phyloP scores from a whole-genome alignment of 2,888 invertebrate species.

The Agrochola lota region DNA sequence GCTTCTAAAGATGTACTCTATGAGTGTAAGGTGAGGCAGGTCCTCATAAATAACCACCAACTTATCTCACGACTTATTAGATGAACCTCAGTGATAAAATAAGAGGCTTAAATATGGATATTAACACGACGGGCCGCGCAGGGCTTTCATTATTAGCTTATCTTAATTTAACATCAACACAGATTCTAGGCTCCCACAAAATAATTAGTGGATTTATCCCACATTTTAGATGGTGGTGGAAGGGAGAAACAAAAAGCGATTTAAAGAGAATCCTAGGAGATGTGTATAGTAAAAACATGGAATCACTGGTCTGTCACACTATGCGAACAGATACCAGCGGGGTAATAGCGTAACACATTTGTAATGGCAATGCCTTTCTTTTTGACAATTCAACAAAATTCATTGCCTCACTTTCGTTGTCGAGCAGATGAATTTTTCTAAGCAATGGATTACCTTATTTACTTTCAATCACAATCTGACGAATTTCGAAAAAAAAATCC shows the following conservation, averaged over 20 bases:
- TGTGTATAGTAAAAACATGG: too few species aligned
- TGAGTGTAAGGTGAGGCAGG: conserved; percentile 10
- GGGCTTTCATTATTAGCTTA: conserved; percentile 65
- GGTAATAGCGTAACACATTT: too few species aligned
- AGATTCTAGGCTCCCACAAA: conserved; percentile 72
- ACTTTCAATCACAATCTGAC: too few species aligned
- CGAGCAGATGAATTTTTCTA: too few species aligned
- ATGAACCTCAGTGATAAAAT: conserved; percentile 62
- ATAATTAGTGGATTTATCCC: conserved; percentile 78
- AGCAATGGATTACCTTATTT: too few species aligned
- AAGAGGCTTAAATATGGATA: conserved; percentile 62
- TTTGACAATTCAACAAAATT: too few species aligned
- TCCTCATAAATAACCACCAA: conserved; percentile 49
- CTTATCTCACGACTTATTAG: conserved; percentile 61
- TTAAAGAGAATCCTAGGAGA: background rate
- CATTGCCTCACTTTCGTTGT: too few species aligned
- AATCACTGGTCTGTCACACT: background rate
- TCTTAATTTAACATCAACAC: conserved; percentile 72
- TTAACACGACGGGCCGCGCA: conserved; percentile 60
- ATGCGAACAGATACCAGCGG: background rate
- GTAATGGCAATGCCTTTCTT: too few species aligned
- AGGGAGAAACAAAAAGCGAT: conserved; percentile 54
- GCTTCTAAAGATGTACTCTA: background rate
- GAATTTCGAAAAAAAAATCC: too few species aligned
- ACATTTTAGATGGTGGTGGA: conserved; percentile 42